Conservation (phyloP, 2,888 invertebrate genomes). For the Osedax frankpressi region DNA sequence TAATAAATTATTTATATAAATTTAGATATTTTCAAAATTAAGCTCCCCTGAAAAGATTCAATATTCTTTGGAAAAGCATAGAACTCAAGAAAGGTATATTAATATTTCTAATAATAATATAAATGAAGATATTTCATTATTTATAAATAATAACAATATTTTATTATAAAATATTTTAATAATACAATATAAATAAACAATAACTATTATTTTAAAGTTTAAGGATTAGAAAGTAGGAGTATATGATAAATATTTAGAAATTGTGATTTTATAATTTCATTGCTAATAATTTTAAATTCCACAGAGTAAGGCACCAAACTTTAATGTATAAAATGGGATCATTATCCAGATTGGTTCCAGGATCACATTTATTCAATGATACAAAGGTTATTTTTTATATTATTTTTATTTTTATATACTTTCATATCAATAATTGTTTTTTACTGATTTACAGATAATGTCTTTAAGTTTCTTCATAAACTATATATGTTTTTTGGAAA, state of each 20-base stretch:
- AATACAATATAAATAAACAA: background rate
- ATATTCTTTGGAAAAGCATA: background rate
- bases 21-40: too few species aligned
- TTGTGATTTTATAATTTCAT: too few species aligned
- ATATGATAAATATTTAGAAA: too few species aligned
- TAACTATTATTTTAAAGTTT: too few species aligned
- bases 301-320: background rate
- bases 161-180: background rate
- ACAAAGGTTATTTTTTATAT: too few species aligned
- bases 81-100: background rate
- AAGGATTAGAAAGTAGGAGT: too few species aligned
- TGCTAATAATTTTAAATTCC: background rate
- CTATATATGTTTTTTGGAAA: background rate
- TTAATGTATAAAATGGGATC: background rate
- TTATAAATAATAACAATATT: background rate
- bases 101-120: background rate
- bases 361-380: background rate
- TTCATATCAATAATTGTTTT: background rate
- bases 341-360: background rate
- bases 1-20: too few species aligned
- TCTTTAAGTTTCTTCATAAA: background rate
- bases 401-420: too few species aligned
- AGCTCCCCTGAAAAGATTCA: background rate
- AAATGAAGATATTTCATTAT: too few species aligned
- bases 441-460: background rate